Conservation (phyloP, 2,113 vertebrate species). For the Corvus hawaiiensis region DNA sequence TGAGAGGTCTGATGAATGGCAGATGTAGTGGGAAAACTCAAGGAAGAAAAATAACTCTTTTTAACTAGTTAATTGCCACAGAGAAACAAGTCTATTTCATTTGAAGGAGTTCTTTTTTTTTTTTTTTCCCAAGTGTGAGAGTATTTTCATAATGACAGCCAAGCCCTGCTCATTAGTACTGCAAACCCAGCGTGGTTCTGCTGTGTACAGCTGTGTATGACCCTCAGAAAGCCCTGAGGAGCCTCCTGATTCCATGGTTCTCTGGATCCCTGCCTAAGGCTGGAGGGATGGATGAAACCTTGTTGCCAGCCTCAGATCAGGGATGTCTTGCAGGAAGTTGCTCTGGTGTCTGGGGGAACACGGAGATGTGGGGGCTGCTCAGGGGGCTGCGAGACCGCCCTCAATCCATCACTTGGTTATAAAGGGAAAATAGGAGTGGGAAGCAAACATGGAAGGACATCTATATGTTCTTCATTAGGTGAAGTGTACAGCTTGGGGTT, state of each 20-base stretch:
- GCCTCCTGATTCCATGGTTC: background rate
- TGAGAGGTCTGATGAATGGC: background rate
- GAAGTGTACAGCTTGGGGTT: background rate
- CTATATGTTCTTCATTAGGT: accelerated
- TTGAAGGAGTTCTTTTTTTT: background rate
- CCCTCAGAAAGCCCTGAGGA: background rate
- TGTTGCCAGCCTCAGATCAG: background rate
- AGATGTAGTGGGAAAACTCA: background rate
- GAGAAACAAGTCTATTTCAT: background rate
- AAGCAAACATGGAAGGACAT: background rate
- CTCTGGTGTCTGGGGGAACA: accelerated
- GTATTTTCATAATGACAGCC: background rate
- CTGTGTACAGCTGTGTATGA: accelerated
- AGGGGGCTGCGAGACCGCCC: background rate
- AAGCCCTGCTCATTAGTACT: background rate
- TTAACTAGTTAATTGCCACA: background rate
- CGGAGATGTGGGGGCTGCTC: background rate
- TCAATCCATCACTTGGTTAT: background rate
- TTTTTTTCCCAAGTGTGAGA: background rate
- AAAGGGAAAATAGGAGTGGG: background rate
- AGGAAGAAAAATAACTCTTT: background rate
- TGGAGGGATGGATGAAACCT: background rate
- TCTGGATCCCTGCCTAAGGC: background rate
- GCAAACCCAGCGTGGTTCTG: accelerated
- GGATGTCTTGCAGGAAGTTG: background rate